These are phyloP conservation scores for Leptinotarsa tumamoca DNA, from an alignment of 2,888 invertebrate genomes.

Conservation along the genomic window DNA sequence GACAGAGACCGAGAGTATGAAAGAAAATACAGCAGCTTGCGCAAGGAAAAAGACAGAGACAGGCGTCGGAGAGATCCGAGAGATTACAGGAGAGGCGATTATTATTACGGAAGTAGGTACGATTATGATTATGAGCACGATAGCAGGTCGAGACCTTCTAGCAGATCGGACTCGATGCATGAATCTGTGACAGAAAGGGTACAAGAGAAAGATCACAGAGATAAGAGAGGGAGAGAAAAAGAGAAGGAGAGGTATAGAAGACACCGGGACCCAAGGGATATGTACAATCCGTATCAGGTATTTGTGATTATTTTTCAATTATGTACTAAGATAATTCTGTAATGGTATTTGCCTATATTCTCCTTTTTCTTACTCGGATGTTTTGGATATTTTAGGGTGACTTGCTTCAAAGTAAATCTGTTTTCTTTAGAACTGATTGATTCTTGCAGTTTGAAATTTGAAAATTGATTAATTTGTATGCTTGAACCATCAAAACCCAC, in stretches of 20 bases:
- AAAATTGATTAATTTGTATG: too few species aligned
- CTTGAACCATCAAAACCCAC: too few species aligned
- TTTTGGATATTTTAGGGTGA: too few species aligned
- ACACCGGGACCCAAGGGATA: constrained; percentile 60
- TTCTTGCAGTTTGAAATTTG: too few species aligned
- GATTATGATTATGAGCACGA: constrained; percentile 62
- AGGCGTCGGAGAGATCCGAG: constrained; percentile 60
- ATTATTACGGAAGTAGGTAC: constrained; percentile 54
- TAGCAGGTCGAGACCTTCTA: constrained; percentile 61
- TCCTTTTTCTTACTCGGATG: too few species aligned
- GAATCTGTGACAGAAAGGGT: constrained; percentile 61
- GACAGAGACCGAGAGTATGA: constrained; percentile 63
- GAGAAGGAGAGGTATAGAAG: constrained; percentile 59
- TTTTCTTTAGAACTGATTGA: not conserved
- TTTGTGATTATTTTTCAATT: not conserved
- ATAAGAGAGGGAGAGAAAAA: constrained; percentile 53
- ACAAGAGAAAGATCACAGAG: constrained; percentile 63
- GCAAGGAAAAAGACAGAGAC: constrained; percentile 64
- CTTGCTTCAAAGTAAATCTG: not conserved
- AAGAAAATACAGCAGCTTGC: constrained; percentile 62
- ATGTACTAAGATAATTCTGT: not conserved
- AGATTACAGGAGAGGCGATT: constrained; percentile 60
- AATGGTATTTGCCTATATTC: too few species aligned
- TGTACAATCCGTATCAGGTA: constrained; percentile 63
- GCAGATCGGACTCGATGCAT: constrained; percentile 65